Evolutionary conservation across 2,113 vertebrate species (phyloP), one percentile per base, ranked within the genome.

Genomic region (Scomber scombrus): DNA sequence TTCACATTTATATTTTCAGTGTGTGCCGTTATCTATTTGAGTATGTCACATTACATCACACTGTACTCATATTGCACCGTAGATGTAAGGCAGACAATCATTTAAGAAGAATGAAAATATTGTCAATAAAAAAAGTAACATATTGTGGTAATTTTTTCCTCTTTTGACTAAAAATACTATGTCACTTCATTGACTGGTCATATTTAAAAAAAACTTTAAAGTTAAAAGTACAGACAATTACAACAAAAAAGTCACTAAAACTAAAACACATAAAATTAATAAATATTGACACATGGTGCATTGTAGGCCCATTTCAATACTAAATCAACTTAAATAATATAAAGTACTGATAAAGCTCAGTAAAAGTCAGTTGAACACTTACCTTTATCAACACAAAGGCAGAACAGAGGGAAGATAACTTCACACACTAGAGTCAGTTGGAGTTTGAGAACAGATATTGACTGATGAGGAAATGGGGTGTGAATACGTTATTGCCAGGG

Each of bases 351-450:
- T 43, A 47, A 64, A 67, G 3, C 11, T 23, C 6, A 61, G 18
- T 15, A 21, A 29, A 45, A 67, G 11, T n/a, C 19, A 31, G 15
- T 29, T 71, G 11, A 63, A 50, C 52, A 88, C 90, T 86, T 78
- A 93, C 92, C 88, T 83, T 49, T 51, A 54, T 16, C 14, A 67
- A 29, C 4, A 11, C n/a, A 0, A 56, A 76, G 54, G 77, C 31
- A 21, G 50, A 47, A 1, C 15, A 34, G 23, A n/a, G 21, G 11
- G 6, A 7, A 18, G 34, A 9, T 50, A 61, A 23, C 65, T 4
- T 9, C 12, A 13, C 5, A 43, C 18, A 3, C 43, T 68, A 16
- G 45, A 31, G 75, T 14, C 74, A 18, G 82, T 80, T 78, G 26
- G 0, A 81, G 64, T 68, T 80, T 23, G 6, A 47, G 60, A 19